phyloP scores from a whole-genome alignment of 30 jellyfish, hydroid and myxozoan species.

The Mastigias papua region DNA sequence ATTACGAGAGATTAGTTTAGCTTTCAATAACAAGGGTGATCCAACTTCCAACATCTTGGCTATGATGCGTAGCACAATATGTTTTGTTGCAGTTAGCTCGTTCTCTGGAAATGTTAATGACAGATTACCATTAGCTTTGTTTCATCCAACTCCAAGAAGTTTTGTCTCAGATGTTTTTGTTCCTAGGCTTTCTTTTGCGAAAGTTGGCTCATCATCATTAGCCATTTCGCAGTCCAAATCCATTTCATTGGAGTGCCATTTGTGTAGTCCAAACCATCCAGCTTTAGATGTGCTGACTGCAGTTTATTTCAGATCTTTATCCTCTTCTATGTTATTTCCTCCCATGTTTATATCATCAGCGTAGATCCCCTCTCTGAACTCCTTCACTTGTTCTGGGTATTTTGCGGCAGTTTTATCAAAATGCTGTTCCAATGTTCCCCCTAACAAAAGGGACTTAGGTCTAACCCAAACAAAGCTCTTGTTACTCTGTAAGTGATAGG shows the following conservation, averaged over 20 bases:
- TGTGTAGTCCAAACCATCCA: slow-evolving; percentile 55
- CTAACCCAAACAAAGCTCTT: slow-evolving; percentile 74
- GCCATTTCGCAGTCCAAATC: slow-evolving; percentile 30
- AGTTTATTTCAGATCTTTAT: slow-evolving; percentile 16
- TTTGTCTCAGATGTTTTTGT: too few species aligned
- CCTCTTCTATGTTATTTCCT: slow-evolving; percentile 5
- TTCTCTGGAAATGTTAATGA: slow-evolving; percentile 46
- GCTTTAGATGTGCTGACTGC: slow-evolving; percentile 44
- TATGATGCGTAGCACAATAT: slow-evolving; percentile 46
- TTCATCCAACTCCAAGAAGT: too few species aligned
- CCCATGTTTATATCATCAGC: slow-evolving; percentile 66
- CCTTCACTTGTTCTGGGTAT: slow-evolving; percentile 35
- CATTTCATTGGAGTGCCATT: too few species aligned
- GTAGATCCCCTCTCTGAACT: slow-evolving; percentile 51
- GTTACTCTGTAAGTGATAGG: slow-evolving; percentile 58
- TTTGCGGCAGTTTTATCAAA: slow-evolving; percentile 13
- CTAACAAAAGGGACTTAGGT: too few species aligned
- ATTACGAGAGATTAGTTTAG: too few species aligned
- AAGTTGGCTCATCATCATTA: too few species aligned
- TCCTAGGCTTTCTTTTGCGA: too few species aligned
- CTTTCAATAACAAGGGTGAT: slow-evolving; percentile 51
- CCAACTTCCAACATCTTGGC: slow-evolving; percentile 65
- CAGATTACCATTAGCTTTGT: too few species aligned
- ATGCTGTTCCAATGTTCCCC: slow-evolving; percentile 65
- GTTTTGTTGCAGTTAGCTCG: slow-evolving; percentile 22